Evolutionary conservation across 2,888 invertebrate species (phyloP), one percentile per base, ranked within the genome.

Genomic region (Leptinotarsa juncta): DNA sequence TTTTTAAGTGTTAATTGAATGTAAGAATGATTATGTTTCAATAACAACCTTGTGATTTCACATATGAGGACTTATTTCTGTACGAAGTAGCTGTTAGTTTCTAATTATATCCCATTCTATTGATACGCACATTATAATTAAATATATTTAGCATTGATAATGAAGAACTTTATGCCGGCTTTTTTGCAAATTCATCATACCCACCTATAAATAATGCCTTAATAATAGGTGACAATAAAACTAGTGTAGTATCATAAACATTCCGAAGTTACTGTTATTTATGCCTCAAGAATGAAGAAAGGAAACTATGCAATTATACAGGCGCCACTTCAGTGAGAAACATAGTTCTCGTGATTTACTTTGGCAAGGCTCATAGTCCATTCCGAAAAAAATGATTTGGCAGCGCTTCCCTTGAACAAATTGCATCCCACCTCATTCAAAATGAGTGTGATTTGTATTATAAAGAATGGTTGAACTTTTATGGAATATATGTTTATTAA

Each of bases 81-180:
- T 26, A 51, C 51, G 16, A 15, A 67, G 49, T 53, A 49, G 67
- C 53, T 26, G 20, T 20, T 51, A 26, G 26, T 50, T 15, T 67
- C 67, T 51, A 67, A 67, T 67, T 51, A 67, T 67, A 51, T 51
- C 67, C 23, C 51, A 51, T 67, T 67, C 20, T 51, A 53, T 53
- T 51, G 67, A 67, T 67, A 67, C 67, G 49, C 48, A 12, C 66
- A 50, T 23, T 67, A 51, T 67, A 67, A 67, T 67, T 67, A 32
- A 67, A 67, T 51, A 26, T 23, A 67, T 53, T 67, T 67, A 67
- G 51, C 67, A 67, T 67, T n/a, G 51, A 50, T 49, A 51, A 51
- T 67, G 50, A 67, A 67, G 50, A 67, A 67, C 20, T 51, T n/a
- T 67, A 26, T 67, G 51, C 7, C 26, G 32, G 23, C 16, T 53